phyloP scores from a whole-genome alignment of 2,888 invertebrate genomes.

The Agonopterix subpropinquella region DNA sequence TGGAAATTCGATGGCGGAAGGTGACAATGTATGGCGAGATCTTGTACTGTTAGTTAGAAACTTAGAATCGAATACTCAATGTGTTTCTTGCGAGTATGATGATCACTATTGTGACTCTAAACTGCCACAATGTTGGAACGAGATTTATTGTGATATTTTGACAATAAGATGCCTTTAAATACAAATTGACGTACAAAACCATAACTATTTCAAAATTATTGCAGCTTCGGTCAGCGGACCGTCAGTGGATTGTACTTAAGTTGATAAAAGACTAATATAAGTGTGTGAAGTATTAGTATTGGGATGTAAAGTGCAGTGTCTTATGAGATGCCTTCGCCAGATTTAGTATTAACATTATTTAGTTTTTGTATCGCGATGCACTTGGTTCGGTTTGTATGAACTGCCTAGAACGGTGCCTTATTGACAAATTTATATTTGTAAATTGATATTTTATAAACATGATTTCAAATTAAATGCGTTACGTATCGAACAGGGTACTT shows the following conservation, averaged over 20 bases:
- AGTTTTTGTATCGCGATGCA: constrained; percentile 31
- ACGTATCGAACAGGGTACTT: too few species aligned
- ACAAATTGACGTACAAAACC: constrained; percentile 27
- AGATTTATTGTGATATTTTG: constrained; percentile 56
- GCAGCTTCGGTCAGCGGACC: constrained; percentile 14
- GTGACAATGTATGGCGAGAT: too few species aligned
- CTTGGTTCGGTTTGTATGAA: constrained; percentile 23
- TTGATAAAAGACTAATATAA: constrained; percentile 51
- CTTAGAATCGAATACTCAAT: too few species aligned
- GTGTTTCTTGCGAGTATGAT: too few species aligned
- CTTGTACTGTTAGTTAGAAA: too few species aligned
- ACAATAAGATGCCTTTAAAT: constrained; percentile 49
- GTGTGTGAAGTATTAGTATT: constrained; percentile 48
- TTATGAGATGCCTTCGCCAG: constrained; percentile 50
- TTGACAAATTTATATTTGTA: not conserved
- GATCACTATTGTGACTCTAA: not conserved
- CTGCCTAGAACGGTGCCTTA: not conserved
- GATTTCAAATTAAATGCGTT: too few species aligned
- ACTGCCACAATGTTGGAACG: constrained; percentile 10
- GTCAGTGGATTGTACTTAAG: constrained; percentile 55
- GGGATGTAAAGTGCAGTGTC: constrained; percentile 36
- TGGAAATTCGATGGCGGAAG: too few species aligned
- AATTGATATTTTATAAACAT: too few species aligned
- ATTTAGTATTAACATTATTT: constrained; percentile 52
- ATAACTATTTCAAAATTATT: constrained; percentile 10